Evolutionary conservation across 1,140 invertebrate genomes (phyloP).

Genomic region (Drosophila oshimai): DNA sequence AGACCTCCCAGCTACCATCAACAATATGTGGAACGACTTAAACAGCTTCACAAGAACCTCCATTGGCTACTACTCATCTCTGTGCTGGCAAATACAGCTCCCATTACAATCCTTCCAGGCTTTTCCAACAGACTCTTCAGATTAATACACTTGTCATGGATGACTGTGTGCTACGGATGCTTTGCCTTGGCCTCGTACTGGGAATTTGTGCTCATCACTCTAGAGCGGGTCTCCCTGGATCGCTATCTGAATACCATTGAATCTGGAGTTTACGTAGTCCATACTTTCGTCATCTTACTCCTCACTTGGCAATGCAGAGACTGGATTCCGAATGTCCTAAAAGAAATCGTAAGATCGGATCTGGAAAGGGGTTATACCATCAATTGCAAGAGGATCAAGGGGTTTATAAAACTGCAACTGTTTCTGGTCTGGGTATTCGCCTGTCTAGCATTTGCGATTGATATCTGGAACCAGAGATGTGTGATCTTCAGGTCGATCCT

Average conservation of each 20-base stretch:
- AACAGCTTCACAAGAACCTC: conserved; percentile 11
- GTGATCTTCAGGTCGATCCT: neutral
- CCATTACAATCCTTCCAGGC: conserved; percentile 20
- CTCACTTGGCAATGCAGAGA: conserved; percentile 28
- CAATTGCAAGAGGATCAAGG: neutral
- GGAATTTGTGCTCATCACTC: conserved; percentile 17
- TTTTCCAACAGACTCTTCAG: neutral
- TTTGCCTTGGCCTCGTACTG: conserved; percentile 23
- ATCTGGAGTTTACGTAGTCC: conserved; percentile 39
- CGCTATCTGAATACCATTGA: conserved; percentile 44
- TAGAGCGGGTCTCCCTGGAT: conserved; percentile 19
- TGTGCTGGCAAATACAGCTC: conserved; percentile 34
- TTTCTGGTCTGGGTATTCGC: conserved; percentile 17
- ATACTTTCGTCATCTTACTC: conserved; percentile 30
- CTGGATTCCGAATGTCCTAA: conserved; percentile 10
- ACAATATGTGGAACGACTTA: neutral
- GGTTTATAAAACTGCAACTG: conserved; percentile 20
- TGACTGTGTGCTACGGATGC: conserved; percentile 23
- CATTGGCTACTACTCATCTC: conserved; percentile 36
- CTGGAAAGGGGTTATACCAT: conserved; percentile 20
- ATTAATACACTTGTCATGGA: conserved; percentile 40
- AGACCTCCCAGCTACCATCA: neutral
- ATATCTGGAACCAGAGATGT: neutral
- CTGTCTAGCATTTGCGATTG: neutral
- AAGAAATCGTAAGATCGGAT: conserved; percentile 33